phyloP scores from a whole-genome alignment of 2,113 vertebrate genomes.

The Calonectris borealis region DNA sequence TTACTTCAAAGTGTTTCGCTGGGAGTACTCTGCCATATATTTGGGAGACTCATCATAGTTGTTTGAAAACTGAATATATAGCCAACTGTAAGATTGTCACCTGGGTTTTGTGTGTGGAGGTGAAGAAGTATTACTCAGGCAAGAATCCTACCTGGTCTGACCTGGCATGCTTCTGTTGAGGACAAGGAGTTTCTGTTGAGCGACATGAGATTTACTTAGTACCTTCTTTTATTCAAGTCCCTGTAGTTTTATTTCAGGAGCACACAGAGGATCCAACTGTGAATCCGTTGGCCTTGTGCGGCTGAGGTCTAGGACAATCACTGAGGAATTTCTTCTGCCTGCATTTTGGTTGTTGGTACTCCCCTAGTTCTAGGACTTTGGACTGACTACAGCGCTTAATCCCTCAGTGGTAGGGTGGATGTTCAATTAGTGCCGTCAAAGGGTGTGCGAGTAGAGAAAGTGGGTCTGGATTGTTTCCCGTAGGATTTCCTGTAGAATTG shows the following conservation, averaged over 20 bases:
- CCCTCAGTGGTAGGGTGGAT: neutral
- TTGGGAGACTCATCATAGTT: neutral
- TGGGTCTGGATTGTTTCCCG: neutral
- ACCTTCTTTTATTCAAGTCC: neutral
- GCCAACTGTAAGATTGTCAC: neutral
- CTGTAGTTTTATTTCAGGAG: neutral
- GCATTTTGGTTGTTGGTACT: neutral
- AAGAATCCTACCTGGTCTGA: constrained; percentile 22
- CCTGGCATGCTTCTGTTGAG: neutral
- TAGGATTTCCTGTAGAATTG: neutral
- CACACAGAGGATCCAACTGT: accelerated
- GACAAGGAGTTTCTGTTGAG: neutral
- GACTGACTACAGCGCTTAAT: neutral
- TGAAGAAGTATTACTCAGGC: neutral
- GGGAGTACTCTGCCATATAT: neutral
- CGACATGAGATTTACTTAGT: neutral
- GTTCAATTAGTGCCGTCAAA: neutral
- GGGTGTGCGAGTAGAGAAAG: neutral
- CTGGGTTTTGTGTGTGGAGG: neutral
- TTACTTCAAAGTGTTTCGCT: constrained; percentile 35
- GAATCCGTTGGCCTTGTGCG: neutral
- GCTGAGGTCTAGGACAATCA: neutral
- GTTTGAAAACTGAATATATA: constrained; percentile 30
- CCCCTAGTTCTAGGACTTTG: neutral
- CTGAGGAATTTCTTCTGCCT: neutral